These are phyloP conservation scores for Sylvilagus floridanus DNA, from an alignment of 2,797 vertebrate genomes.

Conservation along the genomic window DNA sequence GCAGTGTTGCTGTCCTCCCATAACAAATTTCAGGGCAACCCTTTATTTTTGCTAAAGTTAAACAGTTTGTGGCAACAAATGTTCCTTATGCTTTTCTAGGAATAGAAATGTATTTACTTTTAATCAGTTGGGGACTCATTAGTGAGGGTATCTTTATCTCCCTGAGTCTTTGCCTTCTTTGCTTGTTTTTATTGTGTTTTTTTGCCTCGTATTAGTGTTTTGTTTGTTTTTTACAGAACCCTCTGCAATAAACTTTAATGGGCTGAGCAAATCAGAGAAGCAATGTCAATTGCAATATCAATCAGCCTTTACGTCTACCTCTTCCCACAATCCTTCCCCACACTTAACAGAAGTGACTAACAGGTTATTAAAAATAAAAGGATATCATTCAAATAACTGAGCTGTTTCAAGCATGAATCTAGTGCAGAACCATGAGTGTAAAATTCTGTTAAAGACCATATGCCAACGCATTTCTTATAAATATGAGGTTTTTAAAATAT, in stretches of 20 bases:
- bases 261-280: slow-evolving; percentile 78
- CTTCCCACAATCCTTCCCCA: slow-evolving; percentile 31
- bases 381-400: neutral
- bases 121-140: slow-evolving; percentile 90
- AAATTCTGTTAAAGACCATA: slow-evolving; percentile 22
- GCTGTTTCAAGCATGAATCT: neutral
- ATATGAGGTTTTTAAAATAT: slow-evolving; percentile 8
- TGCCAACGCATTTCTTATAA: slow-evolving; percentile 32
- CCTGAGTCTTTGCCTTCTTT: slow-evolving; percentile 84
- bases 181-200: slow-evolving; percentile 81
- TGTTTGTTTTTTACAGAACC: slow-evolving; percentile 85
- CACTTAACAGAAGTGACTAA: slow-evolving; percentile 5
- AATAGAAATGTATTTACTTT: slow-evolving; percentile 89
- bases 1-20: slow-evolving; percentile 85
- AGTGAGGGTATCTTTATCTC: slow-evolving; percentile 86
- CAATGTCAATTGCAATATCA: slow-evolving; percentile 49
- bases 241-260: slow-evolving; percentile 84
- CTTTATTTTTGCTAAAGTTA: slow-evolving; percentile 88
- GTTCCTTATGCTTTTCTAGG: slow-evolving; percentile 85
- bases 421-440: neutral
- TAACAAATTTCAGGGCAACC: slow-evolving; percentile 86
- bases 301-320: slow-evolving; percentile 52
- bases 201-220: slow-evolving; percentile 64
- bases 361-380: neutral
- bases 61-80: slow-evolving; percentile 89